A percentile compares a stretch with the other conserved stretches of the same genome.
These are phyloP conservation scores for Neria commutata DNA, from an alignment of 2,888 invertebrate genomes.

Conservation along the genomic window DNA sequence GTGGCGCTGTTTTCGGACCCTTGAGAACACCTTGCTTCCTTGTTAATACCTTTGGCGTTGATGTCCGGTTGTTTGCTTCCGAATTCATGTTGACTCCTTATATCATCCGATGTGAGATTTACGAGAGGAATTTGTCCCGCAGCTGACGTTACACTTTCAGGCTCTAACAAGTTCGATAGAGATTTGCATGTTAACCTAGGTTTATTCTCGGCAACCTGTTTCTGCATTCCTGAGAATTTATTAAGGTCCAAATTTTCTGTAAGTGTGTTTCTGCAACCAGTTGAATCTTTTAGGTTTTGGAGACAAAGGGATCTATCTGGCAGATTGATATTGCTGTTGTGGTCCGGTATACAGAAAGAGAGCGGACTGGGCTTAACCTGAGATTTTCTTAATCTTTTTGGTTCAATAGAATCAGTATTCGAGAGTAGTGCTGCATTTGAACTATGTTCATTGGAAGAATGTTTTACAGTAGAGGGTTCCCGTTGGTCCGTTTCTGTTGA, in stretches of 20 bases:
- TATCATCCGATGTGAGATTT: slow-evolving; percentile 40
- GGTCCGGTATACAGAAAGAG: background rate
- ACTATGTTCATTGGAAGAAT: slow-evolving; percentile 6
- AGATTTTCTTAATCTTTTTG: slow-evolving; percentile 7
- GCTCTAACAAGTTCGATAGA: slow-evolving; percentile 68
- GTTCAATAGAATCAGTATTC: slow-evolving; percentile 5
- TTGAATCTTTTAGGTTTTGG: too few species aligned
- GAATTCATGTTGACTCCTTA: background rate
- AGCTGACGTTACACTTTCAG: slow-evolving; percentile 48
- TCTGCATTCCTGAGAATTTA: slow-evolving; percentile 45
- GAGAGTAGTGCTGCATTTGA: slow-evolving; percentile 8
- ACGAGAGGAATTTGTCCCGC: slow-evolving; percentile 35
- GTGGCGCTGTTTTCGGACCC: background rate
- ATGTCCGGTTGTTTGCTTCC: background rate
- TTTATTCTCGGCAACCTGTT: slow-evolving; percentile 64
- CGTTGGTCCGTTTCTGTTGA: slow-evolving; percentile 58
- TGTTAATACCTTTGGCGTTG: background rate
- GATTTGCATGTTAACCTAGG: slow-evolving; percentile 70
- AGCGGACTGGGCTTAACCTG: background rate
- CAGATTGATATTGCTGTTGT: background rate
- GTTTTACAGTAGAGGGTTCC: background rate
- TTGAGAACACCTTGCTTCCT: background rate
- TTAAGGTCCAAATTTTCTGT: slow-evolving; percentile 21
- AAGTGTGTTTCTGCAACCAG: slow-evolving; percentile 16
- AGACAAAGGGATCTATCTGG: background rate